Base-by-base conservation (phyloP, 2,113 vertebrate species). In the Daboia siamensis region DNA sequence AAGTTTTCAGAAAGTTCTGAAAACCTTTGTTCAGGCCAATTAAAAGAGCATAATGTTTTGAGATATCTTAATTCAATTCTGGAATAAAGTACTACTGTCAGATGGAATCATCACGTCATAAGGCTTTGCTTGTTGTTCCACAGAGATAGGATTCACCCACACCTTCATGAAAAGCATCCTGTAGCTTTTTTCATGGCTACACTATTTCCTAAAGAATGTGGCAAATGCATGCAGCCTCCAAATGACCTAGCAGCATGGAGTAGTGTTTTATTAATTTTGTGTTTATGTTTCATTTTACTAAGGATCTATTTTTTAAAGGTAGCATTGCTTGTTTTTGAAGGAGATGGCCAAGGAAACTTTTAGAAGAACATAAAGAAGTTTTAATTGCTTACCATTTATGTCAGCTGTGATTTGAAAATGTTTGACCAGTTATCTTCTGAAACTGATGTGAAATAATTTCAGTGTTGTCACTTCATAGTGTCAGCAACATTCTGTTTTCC, bases 341-440 rank as follows among this genome's bases (percentile, higher is more conserved):
- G 84, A 44, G 24, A 90, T 39, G 56, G 80, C 90, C 94, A 95
- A 52, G 92, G 92, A 56, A 93, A 85, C 91, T 24, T n/a, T 64
- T n/a, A 29, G 57, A 90, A 87, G 87, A 74, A 84, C 84, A 29
- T n/a, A 48, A 84, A 29, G 33, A 86, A 44, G 61, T 95, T 94
- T 92, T 93, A 90, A 90, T 26, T n/a, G 9, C 29, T 20, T 57
- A 95, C 21, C 26, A 26, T 13, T 94, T 74, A n/a, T 92, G 92
- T 80, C 61, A 94, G 84, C 90, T 94, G 93, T 96, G 91, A 93
- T 39, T 26, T 91, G 44, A 4, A 92, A n/a, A 5, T 90, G 48
- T 91, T 57, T 93, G 93, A 93, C 55, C 44, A 87, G 26, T 64
- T 86, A 7, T 48, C 24, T 33, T 46, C 57, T 52, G 52, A 94